These are phyloP conservation scores for Caenorhabditis wallacei DNA, from an alignment of 2,888 invertebrate species.

Conservation along the genomic window DNA sequence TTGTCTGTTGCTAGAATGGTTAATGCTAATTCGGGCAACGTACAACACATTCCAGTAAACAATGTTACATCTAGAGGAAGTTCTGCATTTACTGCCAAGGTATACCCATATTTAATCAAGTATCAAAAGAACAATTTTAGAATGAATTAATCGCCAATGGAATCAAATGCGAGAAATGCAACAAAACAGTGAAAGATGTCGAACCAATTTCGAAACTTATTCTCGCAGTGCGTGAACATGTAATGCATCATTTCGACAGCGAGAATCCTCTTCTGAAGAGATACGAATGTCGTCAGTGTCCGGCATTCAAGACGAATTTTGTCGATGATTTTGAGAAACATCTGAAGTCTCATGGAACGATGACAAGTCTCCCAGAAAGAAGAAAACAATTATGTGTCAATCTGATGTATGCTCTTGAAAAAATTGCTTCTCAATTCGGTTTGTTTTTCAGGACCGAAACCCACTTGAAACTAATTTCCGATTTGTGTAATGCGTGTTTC, in stretches of 20 bases:
- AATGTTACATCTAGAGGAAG: no score
- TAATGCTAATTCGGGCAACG: no score
- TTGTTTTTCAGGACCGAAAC: slow-evolving; percentile 23
- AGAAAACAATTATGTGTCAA: slow-evolving; percentile 13
- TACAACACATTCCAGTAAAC: no score
- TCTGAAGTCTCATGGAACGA: slow-evolving; percentile 30
- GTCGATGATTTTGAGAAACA: slow-evolving; percentile 52
- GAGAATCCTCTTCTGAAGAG: slow-evolving; percentile 29
- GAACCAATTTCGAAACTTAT: slow-evolving; percentile 24
- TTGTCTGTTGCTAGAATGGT: no score
- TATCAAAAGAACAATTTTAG: slow-evolving; percentile 7
- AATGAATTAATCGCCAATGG: slow-evolving; percentile 57
- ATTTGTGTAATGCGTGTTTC: slow-evolving; percentile 16
- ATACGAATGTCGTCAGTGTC: slow-evolving; percentile 26
- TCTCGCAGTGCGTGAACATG: slow-evolving; percentile 32
- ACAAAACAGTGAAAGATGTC: neutral
- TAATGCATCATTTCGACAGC: slow-evolving; percentile 32
- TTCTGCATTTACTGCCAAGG: slow-evolving; percentile 26
- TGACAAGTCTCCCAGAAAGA: slow-evolving; percentile 3
- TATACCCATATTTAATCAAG: neutral
- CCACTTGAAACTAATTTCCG: slow-evolving; percentile 24
- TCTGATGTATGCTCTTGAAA: slow-evolving; percentile 33
- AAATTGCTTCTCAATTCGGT: no score
- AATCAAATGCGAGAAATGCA: slow-evolving; percentile 45
- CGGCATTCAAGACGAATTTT: slow-evolving; percentile 26